These are phyloP conservation scores for Lepidocyrtinus sp. DNA, from an alignment of 2,888 invertebrate genomes.

Conservation along the genomic window DNA sequence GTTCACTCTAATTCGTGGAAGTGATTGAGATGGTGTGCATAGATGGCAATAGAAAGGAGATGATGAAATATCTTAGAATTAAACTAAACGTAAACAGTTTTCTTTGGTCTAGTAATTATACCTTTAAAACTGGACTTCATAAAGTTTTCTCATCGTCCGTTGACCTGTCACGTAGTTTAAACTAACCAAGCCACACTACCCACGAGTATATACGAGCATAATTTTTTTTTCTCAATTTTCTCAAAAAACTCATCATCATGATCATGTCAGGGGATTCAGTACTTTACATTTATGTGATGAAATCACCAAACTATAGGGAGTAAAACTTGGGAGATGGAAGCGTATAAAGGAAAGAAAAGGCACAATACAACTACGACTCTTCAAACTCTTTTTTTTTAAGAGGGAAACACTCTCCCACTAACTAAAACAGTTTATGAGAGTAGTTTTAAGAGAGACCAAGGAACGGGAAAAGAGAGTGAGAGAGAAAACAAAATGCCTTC, in stretches of 20 bases:
- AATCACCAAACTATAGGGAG: neutral
- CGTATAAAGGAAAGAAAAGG: slow-evolving; percentile 38
- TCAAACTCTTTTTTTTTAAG: slow-evolving; percentile 1
- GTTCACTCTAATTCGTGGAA: too few relatives aligned
- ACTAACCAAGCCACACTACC: neutral
- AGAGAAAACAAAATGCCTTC: slow-evolving; percentile 67
- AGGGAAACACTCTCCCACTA: slow-evolving; percentile 32
- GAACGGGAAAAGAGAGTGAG: slow-evolving; percentile 37
- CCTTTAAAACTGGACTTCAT: too few relatives aligned
- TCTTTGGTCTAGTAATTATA: too few relatives aligned
- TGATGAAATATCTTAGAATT: too few relatives aligned
- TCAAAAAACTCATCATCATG: neutral
- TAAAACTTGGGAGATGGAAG: neutral
- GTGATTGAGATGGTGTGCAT: too few relatives aligned
- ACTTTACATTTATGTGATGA: neutral
- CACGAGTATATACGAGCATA: neutral
- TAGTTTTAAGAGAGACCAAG: slow-evolving; percentile 37
- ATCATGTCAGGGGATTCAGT: neutral
- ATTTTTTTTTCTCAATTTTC: neutral
- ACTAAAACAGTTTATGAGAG: slow-evolving; percentile 41
- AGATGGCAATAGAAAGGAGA: too few relatives aligned
- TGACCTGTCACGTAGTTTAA: neutral
- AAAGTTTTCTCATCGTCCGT: too few relatives aligned
- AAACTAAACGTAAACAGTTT: too few relatives aligned
- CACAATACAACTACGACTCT: slow-evolving; percentile 29